A percentile compares a stretch with the other conserved stretches of the same genome.
Evolutionary conservation across 2,888 invertebrate genomes (phyloP).

Genomic region (Lepetodrilus schrolli): DNA sequence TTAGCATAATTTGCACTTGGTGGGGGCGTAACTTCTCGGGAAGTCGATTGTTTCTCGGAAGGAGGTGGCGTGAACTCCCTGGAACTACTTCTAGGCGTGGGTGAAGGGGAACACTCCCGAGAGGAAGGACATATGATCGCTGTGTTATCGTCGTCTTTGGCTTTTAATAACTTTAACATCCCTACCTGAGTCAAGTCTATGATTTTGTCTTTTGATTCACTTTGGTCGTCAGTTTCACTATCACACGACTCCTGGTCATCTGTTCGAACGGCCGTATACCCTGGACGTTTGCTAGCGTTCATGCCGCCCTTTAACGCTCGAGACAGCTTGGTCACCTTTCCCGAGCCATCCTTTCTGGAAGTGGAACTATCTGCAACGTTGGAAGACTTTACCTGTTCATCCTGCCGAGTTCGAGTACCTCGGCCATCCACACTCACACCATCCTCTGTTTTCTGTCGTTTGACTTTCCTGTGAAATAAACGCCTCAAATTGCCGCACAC

Average conservation of each 20-base stretch:
- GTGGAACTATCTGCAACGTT: not conserved
- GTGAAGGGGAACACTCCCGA: not conserved
- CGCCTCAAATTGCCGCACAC: constrained; percentile 31
- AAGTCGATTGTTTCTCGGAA: not conserved
- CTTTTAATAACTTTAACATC: not conserved
- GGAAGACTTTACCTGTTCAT: not conserved
- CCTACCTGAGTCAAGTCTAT: constrained; percentile 1
- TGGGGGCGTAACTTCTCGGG: constrained; percentile 4
- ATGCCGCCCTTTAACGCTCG: not conserved
- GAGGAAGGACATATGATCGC: not conserved
- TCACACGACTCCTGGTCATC: constrained; percentile 24
- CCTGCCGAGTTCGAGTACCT: not conserved
- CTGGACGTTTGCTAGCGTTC: not conserved
- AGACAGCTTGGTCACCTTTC: constrained; percentile 10
- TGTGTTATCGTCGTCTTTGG: not conserved
- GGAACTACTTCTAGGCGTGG: constrained; percentile 7
- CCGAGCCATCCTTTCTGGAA: not conserved
- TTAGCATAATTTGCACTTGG: not conserved
- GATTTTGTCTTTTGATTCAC: constrained; percentile 1
- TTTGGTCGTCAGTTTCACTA: not conserved
- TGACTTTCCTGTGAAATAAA: constrained; percentile 37
- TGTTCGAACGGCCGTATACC: constrained; percentile 12
- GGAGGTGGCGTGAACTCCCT: constrained; percentile 11
- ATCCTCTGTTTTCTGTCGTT: constrained; percentile 31
- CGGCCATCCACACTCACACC: constrained; percentile 9